These are phyloP conservation scores for Nomia melanderi DNA, from an alignment of 1,140 invertebrate genomes.

Conservation along the genomic window DNA sequence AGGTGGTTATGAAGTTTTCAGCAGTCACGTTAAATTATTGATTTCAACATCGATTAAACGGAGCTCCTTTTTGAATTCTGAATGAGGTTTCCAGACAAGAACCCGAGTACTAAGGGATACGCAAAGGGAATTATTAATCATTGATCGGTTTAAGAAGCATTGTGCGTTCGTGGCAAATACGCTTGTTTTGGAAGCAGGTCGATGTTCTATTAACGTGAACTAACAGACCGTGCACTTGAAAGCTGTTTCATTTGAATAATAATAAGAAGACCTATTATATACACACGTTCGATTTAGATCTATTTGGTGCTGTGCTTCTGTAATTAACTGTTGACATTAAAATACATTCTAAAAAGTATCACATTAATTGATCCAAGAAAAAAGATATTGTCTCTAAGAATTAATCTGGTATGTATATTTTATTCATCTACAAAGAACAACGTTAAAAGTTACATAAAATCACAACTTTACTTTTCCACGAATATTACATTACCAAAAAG, in stretches of 20 bases:
- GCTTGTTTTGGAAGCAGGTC: not conserved
- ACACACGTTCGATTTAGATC: not conserved
- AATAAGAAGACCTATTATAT: not conserved
- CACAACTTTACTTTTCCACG: too few relatives aligned
- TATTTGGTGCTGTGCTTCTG: too few relatives aligned
- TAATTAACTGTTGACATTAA: not conserved
- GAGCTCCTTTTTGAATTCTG: conserved; percentile 18
- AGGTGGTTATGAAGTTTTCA: not conserved
- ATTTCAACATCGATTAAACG: not conserved
- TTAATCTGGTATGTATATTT: too few relatives aligned
- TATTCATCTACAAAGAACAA: too few relatives aligned
- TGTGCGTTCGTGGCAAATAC: not conserved
- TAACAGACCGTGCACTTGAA: not conserved
- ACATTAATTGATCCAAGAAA: too few relatives aligned
- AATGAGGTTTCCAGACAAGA: not conserved
- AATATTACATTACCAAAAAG: too few relatives aligned
- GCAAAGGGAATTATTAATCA: conserved; percentile 39
- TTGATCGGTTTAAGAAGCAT: conserved; percentile 5
- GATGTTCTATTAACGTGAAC: not conserved
- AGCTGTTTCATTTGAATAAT: not conserved
- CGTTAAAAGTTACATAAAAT: too few relatives aligned
- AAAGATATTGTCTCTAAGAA: too few relatives aligned
- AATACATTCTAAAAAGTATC: too few relatives aligned
- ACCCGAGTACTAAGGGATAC: not conserved
- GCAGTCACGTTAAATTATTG: not conserved